phyloP scores from a whole-genome alignment of 1,140 invertebrate genomes.

The Drepana arcuata region DNA sequence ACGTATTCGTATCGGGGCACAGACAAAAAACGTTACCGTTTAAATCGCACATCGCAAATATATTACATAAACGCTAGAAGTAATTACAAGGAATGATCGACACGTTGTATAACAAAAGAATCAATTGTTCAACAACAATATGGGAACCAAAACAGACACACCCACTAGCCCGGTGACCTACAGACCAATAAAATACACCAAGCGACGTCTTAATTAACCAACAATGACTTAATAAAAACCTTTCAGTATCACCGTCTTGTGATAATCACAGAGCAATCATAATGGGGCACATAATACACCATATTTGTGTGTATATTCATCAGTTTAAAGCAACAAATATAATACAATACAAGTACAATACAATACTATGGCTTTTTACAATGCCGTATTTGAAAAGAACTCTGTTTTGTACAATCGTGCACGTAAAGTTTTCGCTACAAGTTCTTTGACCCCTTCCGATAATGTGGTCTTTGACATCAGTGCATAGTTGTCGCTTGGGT shows the following conservation, averaged over 20 bases:
- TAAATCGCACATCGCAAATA: background rate
- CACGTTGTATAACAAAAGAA: background rate
- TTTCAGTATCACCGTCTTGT: constrained; percentile 39
- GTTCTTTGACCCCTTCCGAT: constrained; percentile 43
- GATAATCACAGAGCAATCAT: constrained; percentile 24
- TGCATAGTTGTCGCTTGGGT: background rate
- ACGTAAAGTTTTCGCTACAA: constrained; percentile 33
- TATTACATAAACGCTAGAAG: background rate
- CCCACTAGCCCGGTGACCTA: constrained; percentile 46
- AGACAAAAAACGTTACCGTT: too few relatives aligned
- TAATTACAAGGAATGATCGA: background rate
- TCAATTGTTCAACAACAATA: constrained; percentile 22
- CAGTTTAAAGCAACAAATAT: background rate
- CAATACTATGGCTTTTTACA: constrained; percentile 45
- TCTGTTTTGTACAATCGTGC: constrained; percentile 37
- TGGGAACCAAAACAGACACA: constrained; percentile 30
- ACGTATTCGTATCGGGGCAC: too few relatives aligned
- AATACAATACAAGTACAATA: constrained; percentile 27
- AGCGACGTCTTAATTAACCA: constrained; percentile 50
- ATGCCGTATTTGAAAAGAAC: constrained; percentile 47
- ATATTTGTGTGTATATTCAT: constrained; percentile 31
- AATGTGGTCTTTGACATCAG: background rate
- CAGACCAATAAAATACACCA: constrained; percentile 41
- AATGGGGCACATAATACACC: background rate
- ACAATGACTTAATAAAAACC: constrained; percentile 51